These are phyloP conservation scores for Danaus melanippus DNA, from an alignment of 1,140 invertebrate species.

Conservation along the genomic window DNA sequence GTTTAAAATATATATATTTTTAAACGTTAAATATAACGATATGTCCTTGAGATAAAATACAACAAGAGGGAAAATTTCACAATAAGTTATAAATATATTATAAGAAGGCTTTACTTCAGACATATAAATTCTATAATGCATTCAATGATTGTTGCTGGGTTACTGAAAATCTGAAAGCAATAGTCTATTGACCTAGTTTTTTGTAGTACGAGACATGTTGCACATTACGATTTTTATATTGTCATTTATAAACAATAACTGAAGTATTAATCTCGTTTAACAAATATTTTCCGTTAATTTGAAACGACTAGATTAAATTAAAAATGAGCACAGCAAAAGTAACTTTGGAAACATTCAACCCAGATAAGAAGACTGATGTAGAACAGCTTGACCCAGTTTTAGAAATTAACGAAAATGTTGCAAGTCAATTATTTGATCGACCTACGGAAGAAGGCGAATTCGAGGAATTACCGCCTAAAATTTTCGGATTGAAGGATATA, in stretches of 20 bases:
- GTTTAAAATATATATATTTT: too few relatives aligned
- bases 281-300: too few relatives aligned
- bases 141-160: conserved; percentile 26
- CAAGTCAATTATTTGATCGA: conserved; percentile 42
- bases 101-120: neutral
- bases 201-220: conserved; percentile 9
- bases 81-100: too few relatives aligned
- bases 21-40: too few relatives aligned
- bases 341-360: conserved; percentile 23
- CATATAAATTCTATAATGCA: neutral
- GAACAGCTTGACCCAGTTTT: conserved; percentile 48
- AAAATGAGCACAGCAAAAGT: conserved; percentile 34
- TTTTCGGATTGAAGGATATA: conserved; percentile 45
- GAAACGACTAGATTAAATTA: neutral
- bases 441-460: conserved; percentile 42
- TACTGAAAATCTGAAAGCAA: conserved; percentile 34
- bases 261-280: too few relatives aligned
- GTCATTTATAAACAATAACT: too few relatives aligned
- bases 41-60: too few relatives aligned
- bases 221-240: neutral
- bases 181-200: conserved; percentile 22
- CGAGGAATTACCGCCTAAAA: conserved; percentile 49
- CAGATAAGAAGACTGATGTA: conserved; percentile 38
- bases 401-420: conserved; percentile 52
- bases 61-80: too few relatives aligned